These are phyloP conservation scores for Lota lota DNA, from an alignment of 2,113 vertebrate species.

Conservation along the genomic window DNA sequence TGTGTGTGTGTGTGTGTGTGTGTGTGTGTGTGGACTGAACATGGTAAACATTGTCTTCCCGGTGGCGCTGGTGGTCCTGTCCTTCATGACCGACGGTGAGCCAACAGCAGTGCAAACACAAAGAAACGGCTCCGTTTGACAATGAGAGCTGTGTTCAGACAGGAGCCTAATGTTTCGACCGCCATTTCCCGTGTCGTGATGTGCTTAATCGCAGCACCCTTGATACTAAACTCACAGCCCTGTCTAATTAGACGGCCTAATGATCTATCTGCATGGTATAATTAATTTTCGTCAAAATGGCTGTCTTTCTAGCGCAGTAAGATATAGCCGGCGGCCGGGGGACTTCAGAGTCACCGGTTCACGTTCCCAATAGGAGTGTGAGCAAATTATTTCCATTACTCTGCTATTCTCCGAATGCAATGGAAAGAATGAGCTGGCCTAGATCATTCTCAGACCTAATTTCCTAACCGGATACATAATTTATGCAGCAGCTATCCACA, in stretches of 20 bases:
- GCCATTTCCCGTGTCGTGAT: neutral
- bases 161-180: conserved; percentile 9
- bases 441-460: conserved; percentile 46
- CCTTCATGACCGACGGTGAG: conserved; percentile 56
- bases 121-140: conserved; percentile 15
- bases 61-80: conserved; percentile 45
- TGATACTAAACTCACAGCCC: conserved; percentile 29
- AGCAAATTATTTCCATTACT: conserved; percentile 39
- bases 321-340: conserved; percentile 24
- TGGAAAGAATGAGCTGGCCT: conserved; percentile 39
- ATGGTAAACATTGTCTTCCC: conserved; percentile 44
- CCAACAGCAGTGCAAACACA: conserved; percentile 8
- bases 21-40: conserved; percentile 13
- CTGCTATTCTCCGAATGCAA: conserved; percentile 34
- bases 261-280: conserved; percentile 29
- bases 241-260: conserved; percentile 37
- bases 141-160: conserved; percentile 3
- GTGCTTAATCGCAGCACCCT: conserved; percentile 4
- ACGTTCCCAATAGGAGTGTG: conserved; percentile 28
- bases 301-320: conserved; percentile 26
- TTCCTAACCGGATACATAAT: conserved; percentile 49
- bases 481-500: conserved; percentile 31
- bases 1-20: no score
- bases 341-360: conserved; percentile 41
- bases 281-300: conserved; percentile 39